Evolutionary conservation across 2,113 vertebrate genomes (phyloP), one percentile per base, ranked within the genome.

Genomic region (Scophthalmus maximus): DNA sequence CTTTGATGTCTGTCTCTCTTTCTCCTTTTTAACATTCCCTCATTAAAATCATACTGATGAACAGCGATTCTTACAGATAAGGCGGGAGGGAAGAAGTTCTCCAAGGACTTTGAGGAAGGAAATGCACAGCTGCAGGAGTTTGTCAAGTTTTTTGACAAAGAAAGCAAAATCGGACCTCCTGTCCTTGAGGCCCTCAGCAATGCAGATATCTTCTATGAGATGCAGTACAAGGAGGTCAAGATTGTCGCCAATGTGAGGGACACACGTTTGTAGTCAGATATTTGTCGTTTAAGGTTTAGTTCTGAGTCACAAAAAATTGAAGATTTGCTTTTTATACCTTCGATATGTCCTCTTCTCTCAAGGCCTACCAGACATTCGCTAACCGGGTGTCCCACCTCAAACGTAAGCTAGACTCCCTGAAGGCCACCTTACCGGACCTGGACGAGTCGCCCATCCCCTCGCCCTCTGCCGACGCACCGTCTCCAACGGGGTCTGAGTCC

Each of bases 341-440:
- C 49, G n/a, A 49, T 56, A n/a, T n/a, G n/a, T 56, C 15, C 5
- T 70, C n/a, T 62, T 23, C 32, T 62, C 32, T 22, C 20, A 5
- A 99, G 97, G 97, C 97, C 5, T 99, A 99, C 15, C 97, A 99
- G 88, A 98, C 97, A 0, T 99, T 99, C 20, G 97, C 97, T 2
- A 98, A 98, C 66, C 86, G 97, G 14, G 97, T 98, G 63, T 94
- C 92, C 74, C 96, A 97, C 69, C 94, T 99, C 5, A 99, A 99
- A 90, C 97, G 97, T 14, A 99, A 98, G 60, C 92, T 99, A 32
- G 97, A 98, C 88, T 83, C 94, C 26, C 59, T 98, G 73, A 99
- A 99, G 68, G 79, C 94, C 0, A 95, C 92, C 0, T 90, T 98
- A 17, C 97, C 97, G 0, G 96, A 97, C 52, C 94, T 96, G 0